Evolutionary conservation across 1,140 invertebrate genomes (phyloP).

Genomic region (Cylas formicarius): DNA sequence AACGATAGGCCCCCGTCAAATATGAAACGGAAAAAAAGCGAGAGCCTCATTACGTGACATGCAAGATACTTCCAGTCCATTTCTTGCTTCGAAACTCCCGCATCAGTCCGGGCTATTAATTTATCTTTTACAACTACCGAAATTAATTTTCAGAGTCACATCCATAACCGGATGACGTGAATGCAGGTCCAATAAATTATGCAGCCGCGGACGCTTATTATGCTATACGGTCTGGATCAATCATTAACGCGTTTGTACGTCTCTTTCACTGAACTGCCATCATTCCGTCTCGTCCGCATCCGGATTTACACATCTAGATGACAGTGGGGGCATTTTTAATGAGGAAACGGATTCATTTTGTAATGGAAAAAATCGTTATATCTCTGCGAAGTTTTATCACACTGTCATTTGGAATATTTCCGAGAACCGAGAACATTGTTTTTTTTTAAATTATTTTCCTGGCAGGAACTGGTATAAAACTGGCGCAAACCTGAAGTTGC

Average conservation of each 20-base stretch:
- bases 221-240: slow-evolving; percentile 17
- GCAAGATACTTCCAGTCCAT: slow-evolving; percentile 26
- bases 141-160: slow-evolving; percentile 32
- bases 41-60: slow-evolving; percentile 17
- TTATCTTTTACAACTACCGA: slow-evolving; percentile 32
- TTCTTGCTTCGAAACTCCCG: slow-evolving; percentile 22
- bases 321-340: no score
- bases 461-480: no score
- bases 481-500: no score
- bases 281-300: slow-evolving; percentile 6
- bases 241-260: slow-evolving; percentile 23
- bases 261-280: slow-evolving; percentile 18
- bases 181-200: slow-evolving; percentile 33
- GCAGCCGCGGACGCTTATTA: slow-evolving; percentile 27
- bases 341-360: no score
- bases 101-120: slow-evolving; percentile 25
- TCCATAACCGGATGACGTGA: slow-evolving; percentile 31
- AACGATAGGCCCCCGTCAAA: no score
- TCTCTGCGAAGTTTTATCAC: no score
- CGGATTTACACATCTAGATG: slow-evolving; percentile 13
- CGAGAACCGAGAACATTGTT: no score
- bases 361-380: no score
- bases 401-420: no score
- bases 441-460: no score
- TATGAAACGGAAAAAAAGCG: slow-evolving; percentile 16